Conservation (phyloP, 2,888 invertebrate genomes). For the Heteromyza rotundicornis region DNA sequence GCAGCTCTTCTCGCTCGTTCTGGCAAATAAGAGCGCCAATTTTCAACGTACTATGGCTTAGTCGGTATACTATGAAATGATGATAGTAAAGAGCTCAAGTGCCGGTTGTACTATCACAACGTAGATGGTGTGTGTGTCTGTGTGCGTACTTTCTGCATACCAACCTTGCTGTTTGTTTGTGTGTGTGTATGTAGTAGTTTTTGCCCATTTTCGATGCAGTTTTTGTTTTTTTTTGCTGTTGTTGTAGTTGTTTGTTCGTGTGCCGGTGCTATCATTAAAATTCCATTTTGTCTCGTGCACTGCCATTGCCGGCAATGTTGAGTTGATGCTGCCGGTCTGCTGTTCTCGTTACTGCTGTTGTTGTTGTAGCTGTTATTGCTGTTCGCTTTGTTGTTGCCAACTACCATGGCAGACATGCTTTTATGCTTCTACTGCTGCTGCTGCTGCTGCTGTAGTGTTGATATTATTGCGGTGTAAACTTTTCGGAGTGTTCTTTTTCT, state of each 20-base stretch:
- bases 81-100: conserved; percentile 1
- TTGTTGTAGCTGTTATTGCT: conserved; percentile 13
- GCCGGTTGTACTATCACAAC: background rate
- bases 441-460: conserved; percentile 28
- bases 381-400: conserved; percentile 34
- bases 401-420: conserved; percentile 28
- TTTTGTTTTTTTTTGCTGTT: conserved; percentile 13
- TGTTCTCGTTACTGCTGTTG: conserved; percentile 14
- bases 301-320: conserved; percentile 21
- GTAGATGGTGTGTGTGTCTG: background rate
- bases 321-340: conserved; percentile 18
- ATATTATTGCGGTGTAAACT: conserved; percentile 33
- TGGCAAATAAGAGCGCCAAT: background rate
- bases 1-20: too few species aligned
- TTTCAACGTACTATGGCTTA: background rate
- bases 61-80: background rate
- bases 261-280: conserved; percentile 42
- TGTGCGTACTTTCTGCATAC: background rate
- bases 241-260: conserved; percentile 14
- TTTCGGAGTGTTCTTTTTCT: conserved; percentile 11
- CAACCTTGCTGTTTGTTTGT: background rate
- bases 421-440: too few species aligned
- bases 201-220: background rate
- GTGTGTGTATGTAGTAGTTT: background rate
- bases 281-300: conserved; percentile 44